phyloP scores from a whole-genome alignment of 2,888 invertebrate species.

The Polydrusus cervinus region DNA sequence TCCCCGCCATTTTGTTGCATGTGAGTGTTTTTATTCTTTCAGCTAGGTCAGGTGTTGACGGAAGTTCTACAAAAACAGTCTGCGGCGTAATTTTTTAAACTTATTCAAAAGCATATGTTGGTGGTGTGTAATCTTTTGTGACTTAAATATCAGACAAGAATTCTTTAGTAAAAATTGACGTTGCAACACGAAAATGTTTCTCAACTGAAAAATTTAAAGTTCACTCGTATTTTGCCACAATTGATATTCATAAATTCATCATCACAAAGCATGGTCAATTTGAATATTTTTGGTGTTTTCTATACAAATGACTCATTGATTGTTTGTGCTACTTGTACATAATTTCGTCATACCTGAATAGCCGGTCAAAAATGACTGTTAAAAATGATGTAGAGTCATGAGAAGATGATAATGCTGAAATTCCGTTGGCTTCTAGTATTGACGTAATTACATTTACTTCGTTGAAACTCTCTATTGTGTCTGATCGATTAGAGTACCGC shows the following conservation, averaged over 20 bases:
- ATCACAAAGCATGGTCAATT: neutral
- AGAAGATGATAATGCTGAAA: neutral
- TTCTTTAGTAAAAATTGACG: no score
- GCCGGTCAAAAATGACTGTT: neutral
- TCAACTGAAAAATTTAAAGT: no score
- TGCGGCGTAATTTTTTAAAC: neutral
- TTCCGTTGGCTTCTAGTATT: neutral
- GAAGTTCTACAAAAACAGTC: neutral
- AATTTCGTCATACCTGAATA: neutral
- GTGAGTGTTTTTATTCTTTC: slow-evolving; percentile 14
- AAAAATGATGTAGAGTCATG: neutral
- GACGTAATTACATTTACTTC: neutral
- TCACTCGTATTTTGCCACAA: no score
- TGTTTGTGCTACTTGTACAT: neutral
- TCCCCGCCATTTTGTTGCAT: slow-evolving; percentile 16
- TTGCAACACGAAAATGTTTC: no score
- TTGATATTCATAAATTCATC: no score
- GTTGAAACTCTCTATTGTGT: neutral
- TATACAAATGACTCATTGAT: slow-evolving; percentile 1
- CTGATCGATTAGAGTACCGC: neutral
- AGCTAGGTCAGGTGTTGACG: neutral
- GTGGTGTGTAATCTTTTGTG: no score
- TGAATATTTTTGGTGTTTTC: neutral
- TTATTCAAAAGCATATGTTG: no score
- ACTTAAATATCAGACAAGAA: no score